Percentiles rank a stretch among this genome's conserved stretches.
Conservation (phyloP, 2,797 vertebrate genomes). For the Bovichtus variegatus region DNA sequence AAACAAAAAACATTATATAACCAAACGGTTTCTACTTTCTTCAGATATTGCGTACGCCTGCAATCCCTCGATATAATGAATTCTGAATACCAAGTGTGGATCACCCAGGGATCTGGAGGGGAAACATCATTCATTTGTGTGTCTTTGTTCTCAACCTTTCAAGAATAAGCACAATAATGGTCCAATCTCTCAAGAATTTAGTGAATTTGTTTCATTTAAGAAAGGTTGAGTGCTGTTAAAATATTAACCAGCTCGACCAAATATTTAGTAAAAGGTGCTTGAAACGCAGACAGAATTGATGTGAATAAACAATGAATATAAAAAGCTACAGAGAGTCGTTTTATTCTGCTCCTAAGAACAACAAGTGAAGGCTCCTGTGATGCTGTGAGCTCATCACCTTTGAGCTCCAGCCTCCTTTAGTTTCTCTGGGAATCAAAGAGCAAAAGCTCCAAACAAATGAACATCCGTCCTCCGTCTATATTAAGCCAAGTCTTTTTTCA, state of each 20-base stretch:
- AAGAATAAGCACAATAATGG: neutral
- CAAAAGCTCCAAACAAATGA: slow-evolving; percentile 32
- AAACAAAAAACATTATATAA: neutral
- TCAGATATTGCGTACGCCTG: neutral
- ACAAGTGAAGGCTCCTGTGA: slow-evolving; percentile 9
- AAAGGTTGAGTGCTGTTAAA: neutral
- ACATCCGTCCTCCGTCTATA: neutral
- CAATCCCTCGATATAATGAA: neutral
- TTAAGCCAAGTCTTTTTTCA: slow-evolving; percentile 7
- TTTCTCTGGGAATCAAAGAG: slow-evolving; percentile 45
- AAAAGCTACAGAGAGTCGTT: slow-evolving; percentile 12
- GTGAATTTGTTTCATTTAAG: neutral
- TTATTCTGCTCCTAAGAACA: slow-evolving; percentile 17
- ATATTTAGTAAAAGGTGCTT: neutral
- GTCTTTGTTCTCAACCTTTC: neutral
- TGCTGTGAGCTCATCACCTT: slow-evolving; percentile 40
- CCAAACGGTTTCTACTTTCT: neutral
- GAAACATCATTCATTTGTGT: slow-evolving; percentile 8
- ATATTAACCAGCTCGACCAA: too few species aligned
- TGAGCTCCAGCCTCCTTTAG: slow-evolving; percentile 43
- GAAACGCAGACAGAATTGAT: neutral
- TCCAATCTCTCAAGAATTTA: neutral
- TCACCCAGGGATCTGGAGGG: neutral
- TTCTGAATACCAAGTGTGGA: neutral
- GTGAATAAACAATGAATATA: slow-evolving; percentile 3